phyloP scores from a whole-genome alignment of 2,113 vertebrate genomes.

The Elaphurus davidianus region DNA sequence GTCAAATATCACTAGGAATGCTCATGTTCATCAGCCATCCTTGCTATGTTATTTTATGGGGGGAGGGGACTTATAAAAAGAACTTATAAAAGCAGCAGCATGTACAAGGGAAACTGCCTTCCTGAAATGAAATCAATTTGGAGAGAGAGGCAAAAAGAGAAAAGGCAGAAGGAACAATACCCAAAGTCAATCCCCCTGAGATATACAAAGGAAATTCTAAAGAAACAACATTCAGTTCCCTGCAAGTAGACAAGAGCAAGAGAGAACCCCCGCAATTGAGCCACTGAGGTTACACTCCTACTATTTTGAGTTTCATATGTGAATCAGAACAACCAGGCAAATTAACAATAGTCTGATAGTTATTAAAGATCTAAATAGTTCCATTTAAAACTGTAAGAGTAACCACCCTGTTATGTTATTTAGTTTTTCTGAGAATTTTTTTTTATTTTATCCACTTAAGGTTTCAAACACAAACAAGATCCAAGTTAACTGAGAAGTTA shows the following conservation, averaged over 20 bases:
- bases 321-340: slow-evolving; percentile 30
- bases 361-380: neutral
- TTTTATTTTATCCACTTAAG: neutral
- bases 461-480: neutral
- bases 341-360: slow-evolving; percentile 9
- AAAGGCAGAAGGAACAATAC: neutral
- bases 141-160: neutral
- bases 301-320: neutral
- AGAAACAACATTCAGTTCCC: slow-evolving; percentile 28
- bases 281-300: neutral
- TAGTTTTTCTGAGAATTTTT: neutral
- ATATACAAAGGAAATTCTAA: neutral
- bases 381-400: slow-evolving; percentile 36
- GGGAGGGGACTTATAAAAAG: neutral
- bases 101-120: neutral
- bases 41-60: neutral
- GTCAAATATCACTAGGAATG: neutral
- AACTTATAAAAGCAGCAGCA: neutral
- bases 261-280: neutral
- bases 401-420: neutral
- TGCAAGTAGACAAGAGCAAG: neutral
- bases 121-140: slow-evolving; percentile 45
- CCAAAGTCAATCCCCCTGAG: neutral
- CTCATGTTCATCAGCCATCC: slow-evolving; percentile 2
- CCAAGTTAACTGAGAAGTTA: slow-evolving; percentile 14